Evolutionary conservation across 2,113 vertebrate genomes (phyloP).

Genomic region (Ptilonorhynchus violaceus): DNA sequence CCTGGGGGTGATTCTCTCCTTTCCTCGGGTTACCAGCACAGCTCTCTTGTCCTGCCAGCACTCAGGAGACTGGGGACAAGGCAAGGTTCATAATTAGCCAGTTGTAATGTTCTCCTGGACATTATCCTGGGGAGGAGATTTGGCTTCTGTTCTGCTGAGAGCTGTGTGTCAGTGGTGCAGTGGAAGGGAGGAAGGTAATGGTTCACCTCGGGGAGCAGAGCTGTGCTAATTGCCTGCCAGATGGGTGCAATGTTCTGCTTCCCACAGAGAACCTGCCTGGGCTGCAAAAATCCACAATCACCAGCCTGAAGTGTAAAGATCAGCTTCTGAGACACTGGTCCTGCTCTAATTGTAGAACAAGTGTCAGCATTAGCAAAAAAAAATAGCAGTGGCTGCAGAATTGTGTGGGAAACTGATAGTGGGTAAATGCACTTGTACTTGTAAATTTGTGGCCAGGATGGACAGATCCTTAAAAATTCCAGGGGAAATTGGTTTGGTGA

Average conservation of each 20-base stretch:
- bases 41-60: neutral
- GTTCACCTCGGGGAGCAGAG: neutral
- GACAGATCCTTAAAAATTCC: neutral
- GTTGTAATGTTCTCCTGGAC: neutral
- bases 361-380: neutral
- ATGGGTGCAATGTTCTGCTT: neutral
- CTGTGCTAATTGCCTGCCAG: constrained; percentile 16
- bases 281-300: neutral
- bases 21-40: neutral
- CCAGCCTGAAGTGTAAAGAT: neutral
- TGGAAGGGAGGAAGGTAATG: neutral
- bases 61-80: neutral
- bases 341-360: neutral
- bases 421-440: neutral
- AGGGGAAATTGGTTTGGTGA: neutral
- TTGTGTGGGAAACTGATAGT: neutral
- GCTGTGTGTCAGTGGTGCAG: neutral
- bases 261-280: neutral
- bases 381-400: neutral
- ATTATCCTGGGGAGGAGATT: neutral
- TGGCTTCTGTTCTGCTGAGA: neutral
- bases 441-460: neutral
- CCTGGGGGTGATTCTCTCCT: neutral
- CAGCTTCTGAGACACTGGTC: neutral
- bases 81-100: neutral